Evolutionary conservation across 2,888 invertebrate genomes (phyloP), one percentile per base, ranked within the genome.

Genomic region (Noctua comes): DNA sequence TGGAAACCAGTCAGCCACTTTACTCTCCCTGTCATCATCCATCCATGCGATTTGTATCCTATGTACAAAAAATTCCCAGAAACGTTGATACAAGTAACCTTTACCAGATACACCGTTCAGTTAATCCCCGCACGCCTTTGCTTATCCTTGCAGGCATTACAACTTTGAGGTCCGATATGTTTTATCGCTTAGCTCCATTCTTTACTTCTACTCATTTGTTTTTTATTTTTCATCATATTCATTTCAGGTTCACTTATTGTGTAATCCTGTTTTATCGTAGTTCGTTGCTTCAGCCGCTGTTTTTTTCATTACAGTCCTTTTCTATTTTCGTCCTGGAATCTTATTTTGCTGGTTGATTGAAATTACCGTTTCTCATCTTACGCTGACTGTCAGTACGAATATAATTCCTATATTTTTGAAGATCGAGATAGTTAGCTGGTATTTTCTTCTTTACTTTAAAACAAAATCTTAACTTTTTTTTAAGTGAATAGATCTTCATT

Each of bases 241-340:
- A 16, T 59, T 65, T 21, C 7, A 69, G n/a, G 21, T 46, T 46
- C 18, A 27, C 21, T 57, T n/a, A 43, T 59, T 66, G n/a, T 62
- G 7, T 48, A 16, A 59, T 68, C 21, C 6, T 46, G 11, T 66
- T 65, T 48, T 13, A 65, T 65, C 24, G 6, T 40, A 73, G 36
- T 59, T 59, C 13, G 68, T 46, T 48, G 13, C 57, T 21, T 66
- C 57, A 69, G 51, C 62, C 73, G 43, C 72, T 82, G 21, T 51
- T 43, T 43, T 74, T 85, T 74, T 85, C 43, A 54, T 54, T 64
- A 54, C 1, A 31, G 57, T 70, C 11, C 27, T 24, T 40, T 46
- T 48, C 43, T 75, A 76, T 73, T 70, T 70, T 16, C 5, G 13
- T 64, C 27, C 31, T 11, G 13, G 71, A 69, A 66, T 70, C 43